Evolutionary conservation across 2,888 invertebrate species (phyloP).

Genomic region (Scaptomyza polygonia): DNA sequence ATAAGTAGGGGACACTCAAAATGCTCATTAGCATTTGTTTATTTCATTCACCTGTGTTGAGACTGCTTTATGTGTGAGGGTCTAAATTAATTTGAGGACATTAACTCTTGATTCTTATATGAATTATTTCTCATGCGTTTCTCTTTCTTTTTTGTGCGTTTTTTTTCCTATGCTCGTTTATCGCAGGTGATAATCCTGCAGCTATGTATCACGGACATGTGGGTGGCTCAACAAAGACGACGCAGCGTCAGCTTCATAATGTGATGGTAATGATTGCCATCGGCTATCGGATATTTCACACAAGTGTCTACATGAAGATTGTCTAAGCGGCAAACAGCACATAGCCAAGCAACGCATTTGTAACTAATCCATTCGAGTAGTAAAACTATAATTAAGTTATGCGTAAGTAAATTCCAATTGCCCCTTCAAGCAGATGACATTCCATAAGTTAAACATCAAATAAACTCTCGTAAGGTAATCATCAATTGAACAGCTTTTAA

Average conservation of each 20-base stretch:
- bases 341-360: constrained; percentile 36
- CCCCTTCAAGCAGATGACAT: constrained; percentile 14
- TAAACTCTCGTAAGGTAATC: constrained; percentile 6
- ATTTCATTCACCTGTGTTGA: constrained; percentile 25
- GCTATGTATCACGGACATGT: constrained; percentile 88
- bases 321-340: constrained; percentile 61
- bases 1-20: constrained; percentile 51
- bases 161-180: constrained; percentile 4
- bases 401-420: constrained; percentile 27
- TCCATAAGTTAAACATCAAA: constrained; percentile 9
- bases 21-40: constrained; percentile 71
- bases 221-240: constrained; percentile 84
- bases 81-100: constrained; percentile 74
- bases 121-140: constrained; percentile 6
- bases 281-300: constrained; percentile 82
- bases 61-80: constrained; percentile 9
- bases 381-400: constrained; percentile 35
- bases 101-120: constrained; percentile 52
- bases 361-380: constrained; percentile 50
- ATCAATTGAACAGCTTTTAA: constrained; percentile 30
- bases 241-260: constrained; percentile 82
- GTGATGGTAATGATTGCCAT: constrained; percentile 79
- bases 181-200: constrained; percentile 91
- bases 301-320: constrained; percentile 77
- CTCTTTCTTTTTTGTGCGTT: not conserved